Base-by-base conservation (phyloP, 2,113 vertebrate genomes). In the Puntigrus tetrazona region DNA sequence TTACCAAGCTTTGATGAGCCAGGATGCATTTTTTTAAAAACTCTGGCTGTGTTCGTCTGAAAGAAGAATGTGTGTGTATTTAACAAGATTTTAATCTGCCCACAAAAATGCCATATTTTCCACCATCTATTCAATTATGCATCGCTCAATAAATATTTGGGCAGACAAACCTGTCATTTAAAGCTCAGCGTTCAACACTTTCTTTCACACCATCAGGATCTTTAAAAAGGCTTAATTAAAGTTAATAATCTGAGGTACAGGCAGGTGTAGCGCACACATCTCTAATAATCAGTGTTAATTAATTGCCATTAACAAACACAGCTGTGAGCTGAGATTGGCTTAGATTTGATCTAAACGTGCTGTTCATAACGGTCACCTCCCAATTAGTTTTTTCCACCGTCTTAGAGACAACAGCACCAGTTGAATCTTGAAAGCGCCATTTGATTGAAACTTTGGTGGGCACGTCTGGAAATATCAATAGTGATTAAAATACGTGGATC, bases 381-480 rank as follows among this genome's bases (percentile, higher is more conserved):
- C 0, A 6, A 4, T 61, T 41, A 18, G 36, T 78, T 78, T 78
- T n/a, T 43, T 29, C 55, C 69, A 73, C 69, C n/a, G 5, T 43
- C 11, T 1, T 2, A 7, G 36, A 45, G 13, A 55, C 29, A 36
- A 36, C 31, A 43, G 7, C 55, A 61, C 27, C 16, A 22, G 18
- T 14, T 65, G 14, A 59, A 59, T 78, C 31, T 7, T 11, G 43
- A 75, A 75, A 75, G 20, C 47, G 34, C 25, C 5, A 6, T 67
- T 65, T 8, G 59, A 80, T 47, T 80, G 59, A 67, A 20, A 18
- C 41, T 29, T 38, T 22, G 18, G 13, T 27, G 55, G 14, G 29
- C 29, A 41, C 43, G 20, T 79, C 8, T 63, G 50, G 47, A 80
- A 67, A 80, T 67, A 50, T 80, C 78, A 80, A 80, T 80, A 80